Percentiles rank a stretch among this genome's conserved stretches.
phyloP scores from a whole-genome alignment of 1,140 invertebrate genomes.

The Halictus rubicundus region DNA sequence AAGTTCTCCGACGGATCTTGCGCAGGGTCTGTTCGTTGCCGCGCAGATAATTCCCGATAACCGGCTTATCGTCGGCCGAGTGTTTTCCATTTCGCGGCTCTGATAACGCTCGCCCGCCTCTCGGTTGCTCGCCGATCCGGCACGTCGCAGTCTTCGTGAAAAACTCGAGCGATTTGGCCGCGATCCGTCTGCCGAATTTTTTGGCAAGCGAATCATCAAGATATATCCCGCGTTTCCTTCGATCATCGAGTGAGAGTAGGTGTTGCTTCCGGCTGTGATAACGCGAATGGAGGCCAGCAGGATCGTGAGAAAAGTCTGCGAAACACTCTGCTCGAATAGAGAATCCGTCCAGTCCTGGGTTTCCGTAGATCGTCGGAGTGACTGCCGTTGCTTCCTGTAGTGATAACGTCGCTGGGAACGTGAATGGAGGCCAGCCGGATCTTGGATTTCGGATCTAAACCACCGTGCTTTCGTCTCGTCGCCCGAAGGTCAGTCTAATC shows the following conservation, averaged over 20 bases:
- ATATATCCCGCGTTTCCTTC: too few relatives aligned
- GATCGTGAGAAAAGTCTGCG: too few relatives aligned
- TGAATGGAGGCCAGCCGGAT: neutral
- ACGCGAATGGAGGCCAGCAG: too few relatives aligned
- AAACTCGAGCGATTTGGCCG: neutral
- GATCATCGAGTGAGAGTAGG: too few relatives aligned
- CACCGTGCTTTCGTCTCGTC: neutral
- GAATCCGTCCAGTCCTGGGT: too few relatives aligned
- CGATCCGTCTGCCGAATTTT: too few relatives aligned
- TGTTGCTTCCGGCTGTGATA: neutral
- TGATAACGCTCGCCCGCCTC: conserved; percentile 9
- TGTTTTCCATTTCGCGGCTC: conserved; percentile 30
- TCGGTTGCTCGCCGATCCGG: neutral
- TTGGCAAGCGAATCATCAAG: too few relatives aligned
- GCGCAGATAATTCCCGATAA: conserved; percentile 29
- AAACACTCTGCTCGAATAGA: too few relatives aligned
- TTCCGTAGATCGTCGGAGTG: too few relatives aligned
- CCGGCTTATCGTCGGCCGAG: conserved; percentile 1
- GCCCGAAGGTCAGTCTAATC: conserved; percentile 6
- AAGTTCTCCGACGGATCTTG: neutral
- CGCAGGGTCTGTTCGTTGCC: neutral
- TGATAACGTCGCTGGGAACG: too few relatives aligned
- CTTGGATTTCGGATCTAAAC: conserved; percentile 1
- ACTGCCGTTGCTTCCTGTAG: neutral
- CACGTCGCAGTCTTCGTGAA: neutral